Conservation (phyloP, 2,888 invertebrate species). For the Agrochola lota region DNA sequence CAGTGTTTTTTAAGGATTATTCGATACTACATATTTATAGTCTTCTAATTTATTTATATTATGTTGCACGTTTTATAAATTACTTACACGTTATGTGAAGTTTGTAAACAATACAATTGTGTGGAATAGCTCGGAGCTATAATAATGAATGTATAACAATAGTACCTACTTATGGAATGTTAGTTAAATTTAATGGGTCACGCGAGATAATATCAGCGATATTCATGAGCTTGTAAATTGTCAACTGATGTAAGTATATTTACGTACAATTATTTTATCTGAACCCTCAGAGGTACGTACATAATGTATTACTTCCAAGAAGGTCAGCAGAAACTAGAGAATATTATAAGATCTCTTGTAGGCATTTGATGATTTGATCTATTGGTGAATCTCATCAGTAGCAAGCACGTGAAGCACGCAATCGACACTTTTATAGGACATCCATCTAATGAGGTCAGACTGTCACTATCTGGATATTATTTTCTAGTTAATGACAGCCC, state of each 20-base stretch:
- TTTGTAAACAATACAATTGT: neutral
- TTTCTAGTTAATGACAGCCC: too few species aligned
- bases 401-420: neutral
- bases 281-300: neutral
- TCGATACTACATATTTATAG: neutral
- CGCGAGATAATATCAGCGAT: slow-evolving; percentile 10
- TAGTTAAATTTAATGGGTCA: slow-evolving; percentile 13
- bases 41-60: neutral
- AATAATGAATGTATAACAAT: slow-evolving; percentile 8
- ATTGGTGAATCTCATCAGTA: neutral
- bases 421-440: neutral
- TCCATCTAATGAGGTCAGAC: neutral
- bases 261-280: neutral
- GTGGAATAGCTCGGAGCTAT: neutral
- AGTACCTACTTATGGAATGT: neutral
- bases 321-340: neutral
- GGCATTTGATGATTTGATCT: neutral
- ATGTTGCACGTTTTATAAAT: neutral
- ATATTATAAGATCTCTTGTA: neutral
- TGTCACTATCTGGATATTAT: neutral
- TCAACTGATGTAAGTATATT: neutral
- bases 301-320: neutral
- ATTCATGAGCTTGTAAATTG: slow-evolving; percentile 9
- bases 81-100: neutral
- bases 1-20: neutral